These are phyloP conservation scores for Sminthopsis crassicaudata DNA, from an alignment of 2,113 vertebrate species.

Conservation along the genomic window DNA sequence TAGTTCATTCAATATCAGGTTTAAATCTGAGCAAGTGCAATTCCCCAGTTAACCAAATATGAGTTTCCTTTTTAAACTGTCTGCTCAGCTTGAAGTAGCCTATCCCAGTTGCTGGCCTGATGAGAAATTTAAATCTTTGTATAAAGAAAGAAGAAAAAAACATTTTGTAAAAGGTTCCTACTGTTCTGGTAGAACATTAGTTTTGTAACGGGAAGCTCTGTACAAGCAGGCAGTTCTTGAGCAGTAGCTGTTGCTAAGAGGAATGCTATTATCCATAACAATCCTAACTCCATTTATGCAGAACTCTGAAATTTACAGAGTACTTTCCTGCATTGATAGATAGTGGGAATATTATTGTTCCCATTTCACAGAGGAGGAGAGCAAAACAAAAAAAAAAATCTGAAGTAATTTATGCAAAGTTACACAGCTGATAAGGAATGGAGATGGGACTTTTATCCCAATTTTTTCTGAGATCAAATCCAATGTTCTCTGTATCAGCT, in stretches of 20 bases:
- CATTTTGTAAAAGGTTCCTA: neutral
- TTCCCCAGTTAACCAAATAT: constrained; percentile 16
- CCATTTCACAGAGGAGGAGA: neutral
- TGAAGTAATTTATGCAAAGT: neutral
- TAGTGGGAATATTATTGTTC: neutral
- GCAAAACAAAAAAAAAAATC: neutral
- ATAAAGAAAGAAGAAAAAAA: neutral
- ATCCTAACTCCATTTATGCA: neutral
- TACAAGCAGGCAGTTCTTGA: neutral
- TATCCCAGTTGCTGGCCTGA: neutral
- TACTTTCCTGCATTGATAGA: neutral
- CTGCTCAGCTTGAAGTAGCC: neutral
- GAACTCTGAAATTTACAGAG: neutral
- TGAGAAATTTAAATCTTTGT: neutral
- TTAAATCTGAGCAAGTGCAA: neutral
- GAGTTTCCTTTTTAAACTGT: neutral
- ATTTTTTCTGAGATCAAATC: accelerated
- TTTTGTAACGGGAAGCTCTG: neutral
- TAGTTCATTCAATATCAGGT: constrained; percentile 13
- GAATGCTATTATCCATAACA: neutral
- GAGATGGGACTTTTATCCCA: neutral
- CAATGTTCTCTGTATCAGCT: neutral
- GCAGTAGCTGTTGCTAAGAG: neutral
- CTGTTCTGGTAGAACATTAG: neutral
- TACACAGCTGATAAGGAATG: neutral